Base-by-base conservation (phyloP, 2,888 invertebrate genomes). In the Drosophila longiperda region DNA sequence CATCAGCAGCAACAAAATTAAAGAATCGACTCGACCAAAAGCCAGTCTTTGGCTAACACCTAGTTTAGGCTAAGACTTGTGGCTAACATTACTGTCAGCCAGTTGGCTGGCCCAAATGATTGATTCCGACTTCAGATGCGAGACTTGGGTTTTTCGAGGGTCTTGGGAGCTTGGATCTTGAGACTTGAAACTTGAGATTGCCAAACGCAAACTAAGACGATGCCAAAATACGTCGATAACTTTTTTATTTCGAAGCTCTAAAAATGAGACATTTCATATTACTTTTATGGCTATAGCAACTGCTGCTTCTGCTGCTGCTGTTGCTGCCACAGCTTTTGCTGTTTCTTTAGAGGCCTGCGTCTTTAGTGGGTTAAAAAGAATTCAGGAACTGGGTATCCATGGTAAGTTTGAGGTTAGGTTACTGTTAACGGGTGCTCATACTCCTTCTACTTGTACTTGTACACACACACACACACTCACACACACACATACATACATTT, bases 191-290 rank as follows among this genome's bases (percentile, higher is more conserved):
- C 60, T 66, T 66, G 57, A 60, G 59, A 60, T 63, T 75, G 76
- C 60, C 33, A 67, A 45, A 36, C 49, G 23, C n/a, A 62, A 67
- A 71, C 70, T 70, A 66, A 66, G 73, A 57, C 79, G 57, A 77
- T 68, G 59, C 60, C 82, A 75, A 81, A 87, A 90, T 90, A 78
- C 69, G 88, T 78, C 87, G 90, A 87, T 87, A 87, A 87, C 90
- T 87, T 87, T 87, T 87, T 87, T 86, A 89, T 90, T 89, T 87
- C 87, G 84, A 87, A 87, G 87, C 87, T 90, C 90, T 87, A 87
- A 87, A 87, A 87, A 87, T 87, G 90, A 87, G 87, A 87, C 87
- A 87, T 87, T 87, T 87, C 87, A 80, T 87, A 87, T 87, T 90
- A 87, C 90, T 89, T 90, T 87, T 90, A 87, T 82, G 90, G 78